Evolutionary conservation across 2,888 invertebrate genomes (phyloP).

Genomic region (Invenusta paracnida): DNA sequence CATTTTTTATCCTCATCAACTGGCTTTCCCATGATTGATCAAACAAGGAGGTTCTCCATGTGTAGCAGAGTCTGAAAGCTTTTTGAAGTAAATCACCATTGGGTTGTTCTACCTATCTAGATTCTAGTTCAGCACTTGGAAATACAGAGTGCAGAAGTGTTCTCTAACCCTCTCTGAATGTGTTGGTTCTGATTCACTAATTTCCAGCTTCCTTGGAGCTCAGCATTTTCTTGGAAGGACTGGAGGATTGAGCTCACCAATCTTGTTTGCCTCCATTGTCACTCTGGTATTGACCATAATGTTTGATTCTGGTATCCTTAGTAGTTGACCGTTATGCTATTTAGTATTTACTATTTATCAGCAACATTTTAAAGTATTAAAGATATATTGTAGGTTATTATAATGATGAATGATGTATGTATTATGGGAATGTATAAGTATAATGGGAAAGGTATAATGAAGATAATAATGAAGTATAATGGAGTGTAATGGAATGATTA

Average conservation of each 20-base stretch:
- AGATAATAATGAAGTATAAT: no score
- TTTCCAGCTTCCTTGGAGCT: slow-evolving; percentile 23
- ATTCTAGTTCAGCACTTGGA: background rate
- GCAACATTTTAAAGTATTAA: no score
- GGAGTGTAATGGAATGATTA: no score
- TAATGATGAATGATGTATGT: no score
- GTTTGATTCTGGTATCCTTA: no score
- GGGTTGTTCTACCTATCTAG: background rate
- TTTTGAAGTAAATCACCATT: background rate
- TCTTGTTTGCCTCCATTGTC: slow-evolving; percentile 26
- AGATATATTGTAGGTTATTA: no score
- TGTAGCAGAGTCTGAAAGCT: slow-evolving; percentile 13
- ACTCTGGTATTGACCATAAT: no score
- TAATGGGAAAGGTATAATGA: no score
- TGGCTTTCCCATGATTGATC: background rate
- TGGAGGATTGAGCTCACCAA: slow-evolving; percentile 2
- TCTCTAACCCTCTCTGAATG: background rate
- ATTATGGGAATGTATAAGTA: no score
- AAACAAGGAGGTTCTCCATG: background rate
- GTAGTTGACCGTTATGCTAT: no score
- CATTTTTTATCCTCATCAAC: slow-evolving; percentile 3
- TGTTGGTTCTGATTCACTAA: background rate
- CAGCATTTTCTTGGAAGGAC: background rate
- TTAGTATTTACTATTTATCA: no score
- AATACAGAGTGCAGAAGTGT: background rate